Evolutionary conservation across 2,888 invertebrate genomes (phyloP).

Genomic region (Athrips mouffetella): DNA sequence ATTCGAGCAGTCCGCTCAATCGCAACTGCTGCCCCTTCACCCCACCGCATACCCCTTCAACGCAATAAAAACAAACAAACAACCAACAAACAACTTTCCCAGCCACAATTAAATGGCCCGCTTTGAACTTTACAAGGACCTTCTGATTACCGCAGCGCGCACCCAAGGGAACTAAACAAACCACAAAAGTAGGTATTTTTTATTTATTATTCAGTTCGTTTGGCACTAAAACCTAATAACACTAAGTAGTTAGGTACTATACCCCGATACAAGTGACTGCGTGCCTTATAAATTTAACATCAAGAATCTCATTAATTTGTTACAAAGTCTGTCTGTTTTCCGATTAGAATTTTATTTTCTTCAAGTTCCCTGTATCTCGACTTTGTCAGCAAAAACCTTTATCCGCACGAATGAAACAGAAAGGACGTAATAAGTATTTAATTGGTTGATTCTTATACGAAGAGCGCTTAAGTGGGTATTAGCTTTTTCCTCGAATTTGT

Average conservation of each 20-base stretch:
- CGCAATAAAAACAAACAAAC: no score
- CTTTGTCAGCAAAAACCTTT: neutral
- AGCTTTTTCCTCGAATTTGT: conserved; percentile 23
- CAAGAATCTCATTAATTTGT: neutral
- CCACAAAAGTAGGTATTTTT: no score
- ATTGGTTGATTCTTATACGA: conserved; percentile 18
- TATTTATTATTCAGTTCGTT: no score
- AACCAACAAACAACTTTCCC: neutral
- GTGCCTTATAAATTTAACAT: neutral
- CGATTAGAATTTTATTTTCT: neutral
- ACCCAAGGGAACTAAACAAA: neutral
- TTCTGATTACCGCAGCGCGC: neutral
- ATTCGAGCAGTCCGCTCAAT: no score
- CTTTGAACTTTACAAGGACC: neutral
- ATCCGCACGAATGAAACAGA: neutral
- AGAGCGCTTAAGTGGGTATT: conserved; percentile 27
- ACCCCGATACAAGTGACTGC: neutral
- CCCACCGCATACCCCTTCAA: no score
- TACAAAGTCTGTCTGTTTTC: neutral
- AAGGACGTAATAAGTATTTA: conserved; percentile 19
- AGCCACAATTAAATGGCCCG: neutral
- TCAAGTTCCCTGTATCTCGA: neutral
- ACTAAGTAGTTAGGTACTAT: no score
- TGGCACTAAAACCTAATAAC: no score
- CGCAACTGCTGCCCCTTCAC: no score